phyloP scores from a whole-genome alignment of 2,888 invertebrate genomes.

The Minunthozetes semirufus region DNA sequence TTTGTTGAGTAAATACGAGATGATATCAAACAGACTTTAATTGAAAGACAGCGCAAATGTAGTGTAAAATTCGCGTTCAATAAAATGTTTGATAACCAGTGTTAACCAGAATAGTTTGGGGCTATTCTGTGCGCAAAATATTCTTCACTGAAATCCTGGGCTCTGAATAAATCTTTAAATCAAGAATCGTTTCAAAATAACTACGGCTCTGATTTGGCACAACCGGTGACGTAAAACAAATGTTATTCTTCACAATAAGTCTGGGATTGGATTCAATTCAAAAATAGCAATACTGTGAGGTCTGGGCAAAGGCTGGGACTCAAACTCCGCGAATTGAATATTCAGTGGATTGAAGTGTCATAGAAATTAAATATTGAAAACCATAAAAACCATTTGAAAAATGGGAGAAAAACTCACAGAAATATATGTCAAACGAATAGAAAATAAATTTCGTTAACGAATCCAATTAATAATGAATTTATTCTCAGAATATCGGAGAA shows the following conservation, averaged over 20 bases:
- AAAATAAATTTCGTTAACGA: background rate
- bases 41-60: background rate
- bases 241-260: background rate
- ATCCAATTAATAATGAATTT: conserved; percentile 1
- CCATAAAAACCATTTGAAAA: background rate
- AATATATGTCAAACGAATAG: background rate
- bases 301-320: too few relatives aligned
- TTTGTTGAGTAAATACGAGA: background rate
- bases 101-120: background rate
- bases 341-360: too few relatives aligned
- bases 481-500: background rate
- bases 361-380: background rate
- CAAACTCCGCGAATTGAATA: too few relatives aligned
- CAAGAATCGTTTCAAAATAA: background rate
- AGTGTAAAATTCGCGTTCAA: background rate
- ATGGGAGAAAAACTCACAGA: background rate
- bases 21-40: background rate
- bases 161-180: background rate
- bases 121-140: background rate
- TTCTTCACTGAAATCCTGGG: background rate
- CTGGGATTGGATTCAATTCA: background rate
- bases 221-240: background rate
- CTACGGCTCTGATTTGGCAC: background rate
- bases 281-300: background rate
- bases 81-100: background rate